Percentiles rank a stretch among this genome's conserved stretches.
These are phyloP conservation scores for Ophion ellenae DNA, from an alignment of 2,888 invertebrate species.

Conservation along the genomic window DNA sequence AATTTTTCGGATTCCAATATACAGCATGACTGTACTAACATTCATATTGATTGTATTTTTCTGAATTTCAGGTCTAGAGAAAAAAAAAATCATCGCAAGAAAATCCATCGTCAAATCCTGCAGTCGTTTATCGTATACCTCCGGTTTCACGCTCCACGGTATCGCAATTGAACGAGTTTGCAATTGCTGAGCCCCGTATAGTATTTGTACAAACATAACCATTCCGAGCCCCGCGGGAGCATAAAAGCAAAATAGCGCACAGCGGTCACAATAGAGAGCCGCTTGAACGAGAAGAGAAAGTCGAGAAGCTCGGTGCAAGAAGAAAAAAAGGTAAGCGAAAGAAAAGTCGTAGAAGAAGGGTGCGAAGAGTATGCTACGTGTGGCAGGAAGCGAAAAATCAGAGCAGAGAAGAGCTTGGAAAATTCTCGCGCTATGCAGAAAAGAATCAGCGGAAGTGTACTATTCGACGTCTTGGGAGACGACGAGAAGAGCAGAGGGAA, in stretches of 20 bases:
- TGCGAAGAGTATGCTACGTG: conserved; percentile 25
- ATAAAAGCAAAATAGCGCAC: conserved; percentile 17
- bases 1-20: no score
- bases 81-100: not conserved
- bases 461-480: conserved; percentile 63
- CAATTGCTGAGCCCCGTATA: conserved; percentile 7
- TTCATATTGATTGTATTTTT: no score
- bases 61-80: no score
- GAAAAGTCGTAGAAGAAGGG: conserved; percentile 5
- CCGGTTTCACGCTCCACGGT: not conserved
- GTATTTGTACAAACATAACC: conserved; percentile 13
- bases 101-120: not conserved
- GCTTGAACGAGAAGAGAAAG: conserved; percentile 2
- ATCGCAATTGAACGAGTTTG: conserved; percentile 4
- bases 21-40: no score
- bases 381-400: conserved; percentile 27
- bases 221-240: conserved; percentile 3
- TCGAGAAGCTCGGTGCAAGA: conserved; percentile 8
- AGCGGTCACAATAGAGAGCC: conserved; percentile 22
- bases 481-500: conserved; percentile 14
- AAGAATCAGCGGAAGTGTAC: conserved; percentile 67
- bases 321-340: conserved; percentile 2
- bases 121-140: not conserved
- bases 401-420: conserved; percentile 42
- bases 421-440: conserved; percentile 58